phyloP scores from a whole-genome alignment of 2,113 vertebrate species.

The Cryptomyrus ogoouensis region DNA sequence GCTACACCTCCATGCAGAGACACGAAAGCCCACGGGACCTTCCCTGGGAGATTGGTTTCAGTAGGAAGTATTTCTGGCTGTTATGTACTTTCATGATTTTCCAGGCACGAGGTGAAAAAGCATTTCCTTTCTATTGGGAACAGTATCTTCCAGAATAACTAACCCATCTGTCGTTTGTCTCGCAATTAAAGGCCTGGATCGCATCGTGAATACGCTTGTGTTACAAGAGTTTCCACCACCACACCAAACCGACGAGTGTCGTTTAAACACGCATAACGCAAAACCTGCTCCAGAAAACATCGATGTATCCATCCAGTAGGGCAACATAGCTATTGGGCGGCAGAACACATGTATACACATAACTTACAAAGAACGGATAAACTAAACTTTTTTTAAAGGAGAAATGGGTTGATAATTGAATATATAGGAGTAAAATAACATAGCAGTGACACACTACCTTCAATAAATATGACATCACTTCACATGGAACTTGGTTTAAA shows the following conservation, averaged over 20 bases:
- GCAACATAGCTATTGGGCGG: background rate
- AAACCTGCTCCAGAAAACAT: background rate
- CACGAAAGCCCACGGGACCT: background rate
- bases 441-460: background rate
- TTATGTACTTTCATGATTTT: background rate
- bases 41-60: background rate
- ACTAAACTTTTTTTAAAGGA: background rate
- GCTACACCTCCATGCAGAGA: background rate
- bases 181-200: background rate
- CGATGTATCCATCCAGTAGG: background rate
- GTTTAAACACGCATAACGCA: background rate
- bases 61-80: background rate
- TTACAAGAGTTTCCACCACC: background rate
- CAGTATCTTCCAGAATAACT: background rate
- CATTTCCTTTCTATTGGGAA: background rate
- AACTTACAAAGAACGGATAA: background rate
- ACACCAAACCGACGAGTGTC: background rate
- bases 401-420: background rate
- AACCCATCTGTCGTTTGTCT: background rate
- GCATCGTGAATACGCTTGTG: background rate
- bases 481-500: background rate
- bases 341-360: background rate
- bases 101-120: background rate
- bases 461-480: background rate
- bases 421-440: background rate